Percentiles rank a stretch among this genome's conserved stretches.
phyloP scores from a whole-genome alignment of 2,797 vertebrate genomes.

The Anguilla marmorata region DNA sequence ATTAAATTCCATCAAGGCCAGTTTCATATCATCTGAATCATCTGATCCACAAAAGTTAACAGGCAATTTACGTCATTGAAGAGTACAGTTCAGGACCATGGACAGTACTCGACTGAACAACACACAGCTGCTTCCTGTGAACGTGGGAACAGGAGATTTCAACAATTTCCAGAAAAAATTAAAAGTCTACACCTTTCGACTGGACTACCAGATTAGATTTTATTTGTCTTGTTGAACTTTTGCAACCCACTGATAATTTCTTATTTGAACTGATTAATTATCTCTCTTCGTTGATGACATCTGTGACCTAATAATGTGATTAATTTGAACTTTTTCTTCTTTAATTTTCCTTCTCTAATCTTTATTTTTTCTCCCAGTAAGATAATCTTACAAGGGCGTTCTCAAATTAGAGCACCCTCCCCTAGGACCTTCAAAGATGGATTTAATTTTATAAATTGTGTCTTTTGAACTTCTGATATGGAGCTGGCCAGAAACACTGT shows the following conservation, averaged over 20 bases:
- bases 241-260: constrained; percentile 12
- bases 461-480: constrained; percentile 21
- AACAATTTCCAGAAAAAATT: no score
- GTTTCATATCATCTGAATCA: neutral
- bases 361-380: neutral
- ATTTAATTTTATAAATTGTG: constrained; percentile 33
- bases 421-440: constrained; percentile 22
- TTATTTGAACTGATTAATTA: constrained; percentile 16
- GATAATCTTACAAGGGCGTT: constrained; percentile 26
- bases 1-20: neutral
- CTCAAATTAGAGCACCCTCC: constrained; percentile 18
- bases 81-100: constrained; percentile 60
- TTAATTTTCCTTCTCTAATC: neutral
- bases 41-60: neutral
- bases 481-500: constrained; percentile 18
- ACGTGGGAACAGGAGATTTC: no score
- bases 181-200: no score
- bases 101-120: constrained; percentile 57
- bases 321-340: neutral
- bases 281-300: neutral
- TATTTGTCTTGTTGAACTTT: neutral
- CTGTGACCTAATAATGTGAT: neutral
- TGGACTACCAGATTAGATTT: constrained; percentile 15
- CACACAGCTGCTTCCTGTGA: constrained; percentile 33
- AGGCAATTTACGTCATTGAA: neutral